Conservation (phyloP, 2,888 invertebrate genomes). For the Sussaba pulchella region DNA sequence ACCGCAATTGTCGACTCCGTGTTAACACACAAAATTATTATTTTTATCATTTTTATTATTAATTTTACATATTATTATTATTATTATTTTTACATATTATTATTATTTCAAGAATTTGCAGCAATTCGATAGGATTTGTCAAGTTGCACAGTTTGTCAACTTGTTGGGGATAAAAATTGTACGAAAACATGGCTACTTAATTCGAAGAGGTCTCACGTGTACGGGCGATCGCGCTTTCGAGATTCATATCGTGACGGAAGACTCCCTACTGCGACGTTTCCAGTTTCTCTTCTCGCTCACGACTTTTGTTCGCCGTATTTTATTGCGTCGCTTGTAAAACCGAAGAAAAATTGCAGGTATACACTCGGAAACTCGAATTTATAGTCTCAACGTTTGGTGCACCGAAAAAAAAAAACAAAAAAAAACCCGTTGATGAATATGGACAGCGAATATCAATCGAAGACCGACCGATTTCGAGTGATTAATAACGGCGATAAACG, state of each 20-base stretch:
- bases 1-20: slow-evolving; percentile 21
- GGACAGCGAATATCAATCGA: slow-evolving; percentile 50
- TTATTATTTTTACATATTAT: background rate
- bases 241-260: slow-evolving; percentile 55
- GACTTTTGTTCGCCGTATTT: slow-evolving; percentile 50
- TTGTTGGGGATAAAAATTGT: slow-evolving; percentile 5
- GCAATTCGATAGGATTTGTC: slow-evolving; percentile 18
- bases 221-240: slow-evolving; percentile 37
- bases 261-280: slow-evolving; percentile 61
- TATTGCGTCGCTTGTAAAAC: slow-evolving; percentile 54
- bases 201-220: slow-evolving; percentile 38
- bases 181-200: slow-evolving; percentile 20
- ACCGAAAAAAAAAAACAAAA: no score
- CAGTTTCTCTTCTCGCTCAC: slow-evolving; percentile 53
- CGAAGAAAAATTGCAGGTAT: slow-evolving; percentile 48
- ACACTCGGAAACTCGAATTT: slow-evolving; percentile 50
- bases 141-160: slow-evolving; percentile 36
- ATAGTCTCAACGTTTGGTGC: slow-evolving; percentile 1
- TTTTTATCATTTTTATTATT: slow-evolving; percentile 6
- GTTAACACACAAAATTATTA: slow-evolving; percentile 22
- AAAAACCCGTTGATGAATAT: slow-evolving; percentile 34
- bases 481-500: slow-evolving; percentile 11
- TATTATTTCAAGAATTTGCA: background rate
- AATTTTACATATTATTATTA: background rate
- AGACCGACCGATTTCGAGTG: slow-evolving; percentile 14